These are phyloP conservation scores for Apotomis betuletana DNA, from an alignment of 2,888 invertebrate species.

Conservation along the genomic window DNA sequence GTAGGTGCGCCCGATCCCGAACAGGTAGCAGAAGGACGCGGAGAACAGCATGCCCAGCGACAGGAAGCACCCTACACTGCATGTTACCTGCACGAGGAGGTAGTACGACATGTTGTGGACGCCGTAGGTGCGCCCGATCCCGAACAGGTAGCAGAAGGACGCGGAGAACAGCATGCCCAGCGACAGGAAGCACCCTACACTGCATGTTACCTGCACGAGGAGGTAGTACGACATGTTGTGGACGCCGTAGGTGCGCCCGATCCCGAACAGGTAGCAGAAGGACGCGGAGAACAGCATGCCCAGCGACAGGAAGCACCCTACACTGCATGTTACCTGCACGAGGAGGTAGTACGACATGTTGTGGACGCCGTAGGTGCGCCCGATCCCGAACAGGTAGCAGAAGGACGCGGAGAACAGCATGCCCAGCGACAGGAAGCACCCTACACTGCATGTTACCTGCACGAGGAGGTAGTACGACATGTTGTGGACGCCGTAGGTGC, in stretches of 20 bases:
- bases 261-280: conserved; percentile 94
- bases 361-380: conserved; percentile 91
- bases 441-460: no score
- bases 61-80: no score
- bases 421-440: conserved; percentile 94
- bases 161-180: conserved; percentile 96
- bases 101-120: conserved; percentile 94
- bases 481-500: conserved; percentile 90
- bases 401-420: conserved; percentile 95
- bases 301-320: conserved; percentile 92
- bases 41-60: conserved; percentile 94
- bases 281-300: conserved; percentile 96
- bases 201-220: no score
- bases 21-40: conserved; percentile 92
- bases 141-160: conserved; percentile 93
- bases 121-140: conserved; percentile 90
- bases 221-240: conserved; percentile 93
- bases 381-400: conserved; percentile 95
- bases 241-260: conserved; percentile 91
- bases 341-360: conserved; percentile 90
- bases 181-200: no score
- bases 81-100: no score
- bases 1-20: conserved; percentile 93
- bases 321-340: no score
- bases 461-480: conserved; percentile 92